phyloP scores from a whole-genome alignment of 2,113 vertebrate species.

The Propithecus coquereli region DNA sequence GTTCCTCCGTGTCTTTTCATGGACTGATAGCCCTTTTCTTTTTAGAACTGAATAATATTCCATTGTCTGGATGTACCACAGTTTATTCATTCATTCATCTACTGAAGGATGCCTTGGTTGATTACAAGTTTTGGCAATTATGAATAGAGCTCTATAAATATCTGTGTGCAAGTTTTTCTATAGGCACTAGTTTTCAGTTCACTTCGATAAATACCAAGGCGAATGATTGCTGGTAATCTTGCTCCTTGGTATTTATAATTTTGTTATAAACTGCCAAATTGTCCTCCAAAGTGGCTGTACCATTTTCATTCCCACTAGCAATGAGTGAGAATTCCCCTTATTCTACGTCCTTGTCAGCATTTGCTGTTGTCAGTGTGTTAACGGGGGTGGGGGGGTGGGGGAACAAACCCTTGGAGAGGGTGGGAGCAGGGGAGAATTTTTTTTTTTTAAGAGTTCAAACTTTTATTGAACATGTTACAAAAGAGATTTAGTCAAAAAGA shows the following conservation, averaged over 20 bases:
- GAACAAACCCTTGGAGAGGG: too few species aligned
- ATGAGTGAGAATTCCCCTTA: neutral
- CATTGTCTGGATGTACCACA: neutral
- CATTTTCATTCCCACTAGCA: neutral
- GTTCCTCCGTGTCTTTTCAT: neutral
- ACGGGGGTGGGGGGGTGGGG: too few species aligned
- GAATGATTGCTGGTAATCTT: neutral
- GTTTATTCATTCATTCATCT: neutral
- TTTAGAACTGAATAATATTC: neutral
- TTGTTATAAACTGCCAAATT: neutral
- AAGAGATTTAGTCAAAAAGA: too few species aligned
- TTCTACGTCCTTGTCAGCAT: neutral
- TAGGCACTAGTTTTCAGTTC: too few species aligned
- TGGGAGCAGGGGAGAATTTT: too few species aligned
- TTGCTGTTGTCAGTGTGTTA: neutral
- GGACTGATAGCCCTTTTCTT: neutral
- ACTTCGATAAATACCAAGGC: neutral
- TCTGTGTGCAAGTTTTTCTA: neutral
- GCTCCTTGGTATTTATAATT: neutral
- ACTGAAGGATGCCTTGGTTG: neutral
- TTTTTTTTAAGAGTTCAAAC: too few species aligned
- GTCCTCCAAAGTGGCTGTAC: neutral
- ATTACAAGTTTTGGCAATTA: neutral
- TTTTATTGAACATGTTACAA: too few species aligned
- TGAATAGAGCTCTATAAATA: neutral